Conservation (phyloP, 2,888 invertebrate species). For the Perdita meconis region DNA sequence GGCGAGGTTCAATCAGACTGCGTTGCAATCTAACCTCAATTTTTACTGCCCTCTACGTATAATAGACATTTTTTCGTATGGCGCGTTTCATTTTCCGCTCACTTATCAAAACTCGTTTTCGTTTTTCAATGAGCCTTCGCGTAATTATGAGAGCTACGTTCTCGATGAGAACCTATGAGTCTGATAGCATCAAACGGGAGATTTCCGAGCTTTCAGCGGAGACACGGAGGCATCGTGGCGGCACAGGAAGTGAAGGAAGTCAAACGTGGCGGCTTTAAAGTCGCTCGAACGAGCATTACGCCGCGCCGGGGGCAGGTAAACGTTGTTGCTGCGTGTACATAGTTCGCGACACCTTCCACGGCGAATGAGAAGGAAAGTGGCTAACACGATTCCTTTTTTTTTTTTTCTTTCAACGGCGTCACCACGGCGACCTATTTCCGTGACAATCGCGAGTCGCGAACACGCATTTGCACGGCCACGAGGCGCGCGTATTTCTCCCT, state of each 20-base stretch:
- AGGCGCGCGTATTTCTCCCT: constrained; percentile 33
- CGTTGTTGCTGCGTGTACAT: constrained; percentile 45
- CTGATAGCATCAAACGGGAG: neutral
- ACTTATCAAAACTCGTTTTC: too few species aligned
- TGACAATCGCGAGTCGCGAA: constrained; percentile 61
- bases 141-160: too few species aligned
- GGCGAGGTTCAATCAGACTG: too few species aligned
- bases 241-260: constrained; percentile 36
- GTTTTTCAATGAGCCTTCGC: too few species aligned
- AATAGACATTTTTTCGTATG: too few species aligned
- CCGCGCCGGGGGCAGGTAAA: constrained; percentile 54
- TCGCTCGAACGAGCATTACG: constrained; percentile 39
- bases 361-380: constrained; percentile 60
- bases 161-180: neutral
- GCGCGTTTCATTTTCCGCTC: too few species aligned
- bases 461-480: constrained; percentile 57
- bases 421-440: constrained; percentile 65
- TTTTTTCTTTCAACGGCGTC: constrained; percentile 38
- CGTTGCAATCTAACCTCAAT: too few species aligned
- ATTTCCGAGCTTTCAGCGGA: neutral
- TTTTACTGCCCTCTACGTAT: too few species aligned
- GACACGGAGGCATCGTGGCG: neutral
- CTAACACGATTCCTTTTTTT: constrained; percentile 48
- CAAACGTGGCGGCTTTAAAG: constrained; percentile 41
- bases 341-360: constrained; percentile 52